Evolutionary conservation across 1,140 invertebrate species (phyloP).

Genomic region (Acromyrmex echinatior): DNA sequence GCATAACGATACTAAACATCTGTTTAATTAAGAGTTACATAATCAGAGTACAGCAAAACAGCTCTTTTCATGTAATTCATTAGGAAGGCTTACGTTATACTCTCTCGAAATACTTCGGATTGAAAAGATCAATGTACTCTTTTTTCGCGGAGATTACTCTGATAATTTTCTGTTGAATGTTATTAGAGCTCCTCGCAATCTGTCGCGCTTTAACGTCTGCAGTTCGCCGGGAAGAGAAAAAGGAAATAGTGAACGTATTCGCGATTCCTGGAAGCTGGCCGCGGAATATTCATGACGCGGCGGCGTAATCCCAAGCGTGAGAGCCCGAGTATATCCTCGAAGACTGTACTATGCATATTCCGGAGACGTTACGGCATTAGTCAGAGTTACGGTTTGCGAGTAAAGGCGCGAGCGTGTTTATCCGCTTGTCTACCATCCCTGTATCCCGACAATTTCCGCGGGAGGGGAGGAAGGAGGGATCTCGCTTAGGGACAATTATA

Average conservation of each 20-base stretch:
- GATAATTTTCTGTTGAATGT: constrained; percentile 16
- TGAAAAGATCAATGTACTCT: background rate
- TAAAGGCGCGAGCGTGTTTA: constrained; percentile 44
- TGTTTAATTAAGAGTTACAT: no score
- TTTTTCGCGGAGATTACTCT: background rate
- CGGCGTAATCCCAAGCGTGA: constrained; percentile 49
- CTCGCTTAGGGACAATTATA: background rate
- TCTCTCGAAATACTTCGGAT: background rate
- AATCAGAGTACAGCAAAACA: no score
- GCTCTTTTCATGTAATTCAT: no score
- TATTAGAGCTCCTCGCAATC: background rate
- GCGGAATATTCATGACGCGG: constrained; percentile 56
- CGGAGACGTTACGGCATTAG: constrained; percentile 54
- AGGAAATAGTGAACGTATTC: constrained; percentile 39
- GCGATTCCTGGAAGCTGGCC: constrained; percentile 47
- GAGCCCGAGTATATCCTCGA: constrained; percentile 47
- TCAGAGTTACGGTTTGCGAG: constrained; percentile 45
- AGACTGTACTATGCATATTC: constrained; percentile 58
- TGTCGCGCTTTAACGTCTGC: background rate
- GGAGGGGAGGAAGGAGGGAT: background rate
- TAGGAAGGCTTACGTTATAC: background rate
- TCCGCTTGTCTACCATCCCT: constrained; percentile 36
- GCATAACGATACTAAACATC: no score
- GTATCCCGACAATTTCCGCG: constrained; percentile 29
- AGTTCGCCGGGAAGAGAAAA: constrained; percentile 18